phyloP scores from a whole-genome alignment of 2,113 vertebrate genomes.

The Psilopsiagon aymara region DNA sequence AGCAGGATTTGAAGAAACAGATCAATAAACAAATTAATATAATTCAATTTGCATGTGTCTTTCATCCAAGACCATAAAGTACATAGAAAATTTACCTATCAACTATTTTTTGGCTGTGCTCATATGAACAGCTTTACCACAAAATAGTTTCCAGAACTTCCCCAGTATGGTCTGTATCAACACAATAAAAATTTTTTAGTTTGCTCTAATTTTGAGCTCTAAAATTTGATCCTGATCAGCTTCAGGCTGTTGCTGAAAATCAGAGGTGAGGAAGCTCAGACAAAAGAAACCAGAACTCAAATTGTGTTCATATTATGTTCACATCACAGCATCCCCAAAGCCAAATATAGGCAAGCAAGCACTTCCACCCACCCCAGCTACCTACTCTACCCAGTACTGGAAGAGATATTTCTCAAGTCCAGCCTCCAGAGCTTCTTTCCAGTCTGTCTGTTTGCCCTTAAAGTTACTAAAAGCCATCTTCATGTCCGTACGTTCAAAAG shows the following conservation, averaged over 20 bases:
- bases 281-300: not conserved
- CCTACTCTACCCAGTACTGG: not conserved
- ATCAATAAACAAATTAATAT: not conserved
- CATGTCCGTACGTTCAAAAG: not conserved
- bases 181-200: not conserved
- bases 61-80: not conserved
- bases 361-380: not conserved
- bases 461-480: not conserved
- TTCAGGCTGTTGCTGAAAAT: not conserved
- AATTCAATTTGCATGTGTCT: not conserved
- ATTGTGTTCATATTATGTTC: not conserved
- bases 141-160: not conserved
- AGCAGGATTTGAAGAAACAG: not conserved
- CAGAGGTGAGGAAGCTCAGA: not conserved
- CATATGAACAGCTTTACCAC: not conserved
- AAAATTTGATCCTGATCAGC: not conserved
- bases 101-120: not conserved
- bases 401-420: not conserved
- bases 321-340: not conserved
- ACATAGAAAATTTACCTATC: not conserved
- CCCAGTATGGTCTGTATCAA: accelerated
- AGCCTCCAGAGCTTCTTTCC: not conserved
- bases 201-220: not conserved
- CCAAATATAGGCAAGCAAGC: not conserved
- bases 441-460: not conserved